Percentiles rank a stretch among this genome's conserved stretches.
Evolutionary conservation across 2,888 invertebrate species (phyloP).

Genomic region (Arctia plantaginis): DNA sequence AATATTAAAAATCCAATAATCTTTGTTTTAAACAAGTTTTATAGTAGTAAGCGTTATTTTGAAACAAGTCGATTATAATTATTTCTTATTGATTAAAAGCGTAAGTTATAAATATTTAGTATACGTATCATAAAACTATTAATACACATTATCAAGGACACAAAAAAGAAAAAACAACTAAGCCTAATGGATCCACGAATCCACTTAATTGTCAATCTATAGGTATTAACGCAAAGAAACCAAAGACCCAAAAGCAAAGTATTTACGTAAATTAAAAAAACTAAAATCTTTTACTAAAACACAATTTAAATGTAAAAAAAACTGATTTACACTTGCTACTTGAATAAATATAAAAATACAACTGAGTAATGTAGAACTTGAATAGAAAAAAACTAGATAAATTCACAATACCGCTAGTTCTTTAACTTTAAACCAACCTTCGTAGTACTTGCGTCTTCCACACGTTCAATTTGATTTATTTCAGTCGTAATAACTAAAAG

Average conservation of each 20-base stretch:
- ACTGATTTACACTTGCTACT: neutral
- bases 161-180: neutral
- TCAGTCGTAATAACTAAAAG: conserved; percentile 55
- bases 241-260: too few species aligned
- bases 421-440: conserved; percentile 28
- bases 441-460: conserved; percentile 58
- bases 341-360: too few species aligned
- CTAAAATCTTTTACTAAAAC: too few species aligned
- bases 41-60: neutral
- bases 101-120: neutral
- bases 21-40: neutral
- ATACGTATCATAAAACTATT: neutral
- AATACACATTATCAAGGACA: neutral
- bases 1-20: neutral
- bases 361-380: too few species aligned
- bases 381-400: neutral
- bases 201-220: too few species aligned
- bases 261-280: too few species aligned
- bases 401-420: neutral
- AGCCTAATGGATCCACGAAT: too few species aligned
- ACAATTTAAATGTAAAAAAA: too few species aligned
- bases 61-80: too few species aligned
- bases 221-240: too few species aligned
- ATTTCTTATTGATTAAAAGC: too few species aligned
- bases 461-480: conserved; percentile 65